Evolutionary conservation across 1,140 invertebrate genomes (phyloP).

Genomic region (Pteromalus puparum): DNA sequence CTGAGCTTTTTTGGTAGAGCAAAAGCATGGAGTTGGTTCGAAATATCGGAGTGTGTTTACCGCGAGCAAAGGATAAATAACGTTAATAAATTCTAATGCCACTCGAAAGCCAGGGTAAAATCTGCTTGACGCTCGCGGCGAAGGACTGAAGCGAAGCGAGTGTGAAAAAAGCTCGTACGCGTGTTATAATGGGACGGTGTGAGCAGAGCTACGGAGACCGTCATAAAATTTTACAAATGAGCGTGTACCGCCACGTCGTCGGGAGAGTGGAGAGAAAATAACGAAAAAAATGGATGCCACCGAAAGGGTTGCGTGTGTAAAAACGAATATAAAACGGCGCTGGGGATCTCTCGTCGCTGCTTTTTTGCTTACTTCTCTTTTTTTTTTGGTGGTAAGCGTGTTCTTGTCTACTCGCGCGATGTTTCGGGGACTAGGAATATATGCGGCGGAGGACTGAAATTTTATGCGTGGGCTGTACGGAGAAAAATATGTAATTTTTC

Average conservation of each 20-base stretch:
- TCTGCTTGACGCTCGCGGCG: background rate
- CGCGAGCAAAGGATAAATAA: background rate
- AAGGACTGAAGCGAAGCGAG: constrained; percentile 19
- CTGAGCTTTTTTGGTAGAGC: background rate
- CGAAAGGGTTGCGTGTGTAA: constrained; percentile 51
- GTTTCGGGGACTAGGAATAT: background rate
- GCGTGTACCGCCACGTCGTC: constrained; percentile 62
- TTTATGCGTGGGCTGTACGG: background rate
- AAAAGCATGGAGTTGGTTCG: background rate
- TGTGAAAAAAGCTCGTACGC: constrained; percentile 15
- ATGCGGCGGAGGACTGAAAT: background rate
- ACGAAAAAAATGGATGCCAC: constrained; percentile 58
- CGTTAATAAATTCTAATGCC: background rate
- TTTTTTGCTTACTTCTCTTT: background rate
- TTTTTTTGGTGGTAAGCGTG: background rate
- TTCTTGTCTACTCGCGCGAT: background rate
- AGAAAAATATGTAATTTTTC: background rate
- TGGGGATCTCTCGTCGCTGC: background rate
- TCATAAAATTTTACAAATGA: constrained; percentile 74
- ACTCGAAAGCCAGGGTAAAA: background rate
- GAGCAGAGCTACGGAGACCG: constrained; percentile 59
- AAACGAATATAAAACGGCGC: constrained; percentile 57
- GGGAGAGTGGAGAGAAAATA: constrained; percentile 44
- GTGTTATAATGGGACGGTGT: constrained; percentile 65
- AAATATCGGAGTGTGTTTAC: background rate